A percentile compares a stretch with the other conserved stretches of the same genome.
Conservation (phyloP, 2,888 invertebrate genomes). For the Phania funesta region DNA sequence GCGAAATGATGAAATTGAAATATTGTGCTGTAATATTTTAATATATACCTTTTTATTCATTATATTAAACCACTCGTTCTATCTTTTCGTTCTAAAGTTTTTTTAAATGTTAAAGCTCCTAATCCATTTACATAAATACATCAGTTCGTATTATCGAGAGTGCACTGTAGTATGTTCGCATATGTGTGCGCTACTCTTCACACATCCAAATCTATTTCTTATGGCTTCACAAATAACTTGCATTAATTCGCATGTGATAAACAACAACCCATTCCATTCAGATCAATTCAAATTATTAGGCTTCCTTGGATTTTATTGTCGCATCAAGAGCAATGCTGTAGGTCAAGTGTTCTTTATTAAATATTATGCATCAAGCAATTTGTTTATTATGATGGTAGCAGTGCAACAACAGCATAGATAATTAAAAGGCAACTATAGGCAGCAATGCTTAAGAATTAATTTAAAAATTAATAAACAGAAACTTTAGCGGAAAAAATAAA, state of each 20-base stretch:
- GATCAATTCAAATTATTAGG: constrained; percentile 54
- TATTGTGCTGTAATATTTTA: too few relatives aligned
- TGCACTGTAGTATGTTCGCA: not conserved
- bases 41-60: too few relatives aligned
- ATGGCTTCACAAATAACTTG: constrained; percentile 58
- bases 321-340: constrained; percentile 55
- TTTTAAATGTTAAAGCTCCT: too few relatives aligned
- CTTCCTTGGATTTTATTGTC: constrained; percentile 44
- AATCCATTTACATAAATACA: too few relatives aligned
- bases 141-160: too few relatives aligned
- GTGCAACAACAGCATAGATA: constrained; percentile 32
- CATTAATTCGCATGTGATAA: constrained; percentile 50
- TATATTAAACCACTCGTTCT: too few relatives aligned
- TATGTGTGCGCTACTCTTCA: not conserved
- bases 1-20: too few relatives aligned
- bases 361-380: constrained; percentile 47
- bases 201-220: constrained; percentile 36
- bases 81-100: too few relatives aligned
- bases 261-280: constrained; percentile 18
- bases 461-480: constrained; percentile 5
- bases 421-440: constrained; percentile 28
- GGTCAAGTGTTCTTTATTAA: constrained; percentile 63
- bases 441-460: constrained; percentile 20
- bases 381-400: constrained; percentile 54
- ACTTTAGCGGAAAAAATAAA: constrained; percentile 42